A percentile compares a stretch with the other conserved stretches of the same genome.
Conservation (phyloP, 2,113 vertebrate species). For the Eira barbara region DNA sequence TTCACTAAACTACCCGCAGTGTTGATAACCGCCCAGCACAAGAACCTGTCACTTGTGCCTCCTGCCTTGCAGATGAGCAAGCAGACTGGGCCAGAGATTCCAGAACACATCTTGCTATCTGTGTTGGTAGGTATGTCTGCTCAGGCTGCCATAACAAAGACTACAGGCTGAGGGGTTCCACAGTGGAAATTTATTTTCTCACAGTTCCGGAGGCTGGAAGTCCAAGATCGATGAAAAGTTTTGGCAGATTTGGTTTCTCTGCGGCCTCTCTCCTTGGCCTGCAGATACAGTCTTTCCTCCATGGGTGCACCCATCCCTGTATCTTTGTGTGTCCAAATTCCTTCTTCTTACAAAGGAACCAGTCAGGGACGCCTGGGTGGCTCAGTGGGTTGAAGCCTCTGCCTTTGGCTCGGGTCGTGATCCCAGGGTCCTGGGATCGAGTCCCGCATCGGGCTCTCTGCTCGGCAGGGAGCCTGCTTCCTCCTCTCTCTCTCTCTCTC, state of each 20-base stretch:
- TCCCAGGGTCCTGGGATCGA: too few species aligned
- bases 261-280: neutral
- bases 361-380: too few species aligned
- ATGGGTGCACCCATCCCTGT: too few species aligned
- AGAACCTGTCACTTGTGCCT: neutral
- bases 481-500: too few species aligned
- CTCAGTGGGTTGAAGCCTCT: too few species aligned
- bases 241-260: neutral
- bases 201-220: neutral
- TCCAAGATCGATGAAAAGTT: neutral
- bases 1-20: neutral
- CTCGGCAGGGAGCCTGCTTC: too few species aligned
- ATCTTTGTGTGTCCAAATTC: neutral
- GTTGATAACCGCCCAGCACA: neutral
- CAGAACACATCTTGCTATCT: neutral
- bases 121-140: neutral
- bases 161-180: neutral
- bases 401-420: too few species aligned
- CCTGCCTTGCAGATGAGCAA: neutral
- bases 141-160: neutral
- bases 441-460: too few species aligned
- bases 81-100: neutral
- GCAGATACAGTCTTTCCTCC: neutral
- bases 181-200: neutral
- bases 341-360: neutral